Conservation (phyloP, 2,888 invertebrate species). For the Nebria brevicollis region DNA sequence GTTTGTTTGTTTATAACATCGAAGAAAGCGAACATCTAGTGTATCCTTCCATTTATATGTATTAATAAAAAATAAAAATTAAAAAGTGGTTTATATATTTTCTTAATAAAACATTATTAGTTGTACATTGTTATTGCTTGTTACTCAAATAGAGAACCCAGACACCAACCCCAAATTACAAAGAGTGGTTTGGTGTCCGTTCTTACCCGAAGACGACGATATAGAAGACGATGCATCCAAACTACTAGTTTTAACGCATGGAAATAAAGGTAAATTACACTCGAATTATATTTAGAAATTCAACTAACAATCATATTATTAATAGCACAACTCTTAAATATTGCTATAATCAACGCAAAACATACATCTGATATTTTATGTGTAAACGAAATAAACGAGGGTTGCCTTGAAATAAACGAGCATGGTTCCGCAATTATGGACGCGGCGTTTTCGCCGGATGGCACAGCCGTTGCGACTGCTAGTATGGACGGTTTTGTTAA, state of each 20-base stretch:
- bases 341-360: constrained; percentile 62
- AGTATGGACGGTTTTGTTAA: constrained; percentile 89
- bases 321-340: constrained; percentile 68
- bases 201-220: constrained; percentile 78
- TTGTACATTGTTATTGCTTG: constrained; percentile 70
- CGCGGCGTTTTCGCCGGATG: constrained; percentile 93
- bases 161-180: constrained; percentile 65
- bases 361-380: constrained; percentile 62
- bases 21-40: constrained; percentile 70
- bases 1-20: constrained; percentile 83
- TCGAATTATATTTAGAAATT: constrained; percentile 14
- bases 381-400: constrained; percentile 61
- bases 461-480: constrained; percentile 92
- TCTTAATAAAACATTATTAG: constrained; percentile 55
- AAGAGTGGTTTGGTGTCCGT: constrained; percentile 94
- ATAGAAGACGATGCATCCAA: constrained; percentile 77
- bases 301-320: constrained; percentile 44
- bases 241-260: constrained; percentile 83
- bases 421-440: constrained; percentile 78
- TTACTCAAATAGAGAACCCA: constrained; percentile 64
- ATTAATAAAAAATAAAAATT: too few relatives aligned
- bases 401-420: constrained; percentile 69
- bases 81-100: neutral
- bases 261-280: constrained; percentile 67
- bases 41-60: constrained; percentile 62